These are phyloP conservation scores for Colius striatus DNA, from an alignment of 2,113 vertebrate species.

Conservation along the genomic window DNA sequence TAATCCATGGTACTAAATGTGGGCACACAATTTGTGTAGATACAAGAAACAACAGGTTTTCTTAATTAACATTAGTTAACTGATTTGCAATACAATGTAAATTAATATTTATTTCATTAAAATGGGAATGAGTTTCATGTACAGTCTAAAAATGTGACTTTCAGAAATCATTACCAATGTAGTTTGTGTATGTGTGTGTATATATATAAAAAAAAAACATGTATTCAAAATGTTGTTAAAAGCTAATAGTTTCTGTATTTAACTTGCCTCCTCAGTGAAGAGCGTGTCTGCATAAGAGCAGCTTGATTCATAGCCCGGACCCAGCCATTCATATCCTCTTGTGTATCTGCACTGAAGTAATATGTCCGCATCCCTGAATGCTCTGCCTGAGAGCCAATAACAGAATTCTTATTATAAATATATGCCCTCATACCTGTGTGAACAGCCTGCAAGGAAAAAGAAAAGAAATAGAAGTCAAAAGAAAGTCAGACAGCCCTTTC, in stretches of 20 bases:
- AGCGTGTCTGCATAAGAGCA: conserved; percentile 91
- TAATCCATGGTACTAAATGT: neutral
- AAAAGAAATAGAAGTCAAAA: neutral
- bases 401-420: conserved; percentile 92
- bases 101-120: neutral
- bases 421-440: conserved; percentile 96
- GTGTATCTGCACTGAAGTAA: conserved; percentile 97
- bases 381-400: conserved; percentile 91
- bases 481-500: neutral
- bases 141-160: neutral
- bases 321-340: conserved; percentile 97
- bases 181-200: fast-evolving
- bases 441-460: conserved; percentile 81
- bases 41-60: neutral
- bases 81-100: neutral
- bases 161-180: neutral
- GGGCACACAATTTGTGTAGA: neutral
- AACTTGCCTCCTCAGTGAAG: conserved; percentile 89
- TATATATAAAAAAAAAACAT: neutral
- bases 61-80: neutral
- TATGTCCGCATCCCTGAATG: conserved; percentile 96
- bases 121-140: neutral
- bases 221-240: neutral
- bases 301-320: conserved; percentile 97
- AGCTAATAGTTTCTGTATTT: neutral